Percentiles rank a stretch among this genome's conserved stretches.
Evolutionary conservation across 2,888 invertebrate genomes (phyloP).

Genomic region (Drosophila fulvimacula): DNA sequence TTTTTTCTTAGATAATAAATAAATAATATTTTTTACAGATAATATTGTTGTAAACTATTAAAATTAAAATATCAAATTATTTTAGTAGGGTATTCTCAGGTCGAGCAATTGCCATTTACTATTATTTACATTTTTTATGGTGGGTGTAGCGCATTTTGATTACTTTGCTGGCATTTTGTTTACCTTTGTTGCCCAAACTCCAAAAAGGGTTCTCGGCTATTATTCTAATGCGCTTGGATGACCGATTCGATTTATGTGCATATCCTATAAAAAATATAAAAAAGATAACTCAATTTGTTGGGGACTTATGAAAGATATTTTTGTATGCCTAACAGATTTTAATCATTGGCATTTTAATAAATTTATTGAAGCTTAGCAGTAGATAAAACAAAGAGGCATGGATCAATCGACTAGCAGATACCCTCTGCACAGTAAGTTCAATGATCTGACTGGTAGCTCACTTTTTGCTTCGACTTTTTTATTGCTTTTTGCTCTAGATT

Average conservation of each 20-base stretch:
- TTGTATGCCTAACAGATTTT: not conserved
- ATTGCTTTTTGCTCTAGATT: not conserved
- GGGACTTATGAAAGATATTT: slow-evolving; percentile 2
- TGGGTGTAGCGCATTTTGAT: slow-evolving; percentile 42
- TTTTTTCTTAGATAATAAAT: not conserved
- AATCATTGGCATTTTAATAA: not conserved
- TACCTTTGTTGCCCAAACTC: slow-evolving; percentile 31
- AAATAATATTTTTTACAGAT: not conserved
- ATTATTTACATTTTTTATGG: not conserved
- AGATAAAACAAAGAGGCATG: no score
- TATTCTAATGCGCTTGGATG: slow-evolving; percentile 22
- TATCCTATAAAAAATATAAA: not conserved
- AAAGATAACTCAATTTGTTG: slow-evolving; percentile 24
- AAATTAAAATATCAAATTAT: not conserved
- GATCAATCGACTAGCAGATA: not conserved
- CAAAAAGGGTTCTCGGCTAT: slow-evolving; percentile 27
- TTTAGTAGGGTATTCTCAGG: slow-evolving; percentile 9
- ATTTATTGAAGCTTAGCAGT: not conserved
- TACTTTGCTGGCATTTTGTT: slow-evolving; percentile 38
- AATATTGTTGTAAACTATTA: not conserved
- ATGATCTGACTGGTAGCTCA: not conserved
- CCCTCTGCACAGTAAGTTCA: not conserved
- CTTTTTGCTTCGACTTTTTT: not conserved
- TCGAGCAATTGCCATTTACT: not conserved
- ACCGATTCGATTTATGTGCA: slow-evolving; percentile 26